Evolutionary conservation across 1,140 invertebrate genomes (phyloP), one percentile per base, ranked within the genome.

Genomic region (Drepana arcuata): DNA sequence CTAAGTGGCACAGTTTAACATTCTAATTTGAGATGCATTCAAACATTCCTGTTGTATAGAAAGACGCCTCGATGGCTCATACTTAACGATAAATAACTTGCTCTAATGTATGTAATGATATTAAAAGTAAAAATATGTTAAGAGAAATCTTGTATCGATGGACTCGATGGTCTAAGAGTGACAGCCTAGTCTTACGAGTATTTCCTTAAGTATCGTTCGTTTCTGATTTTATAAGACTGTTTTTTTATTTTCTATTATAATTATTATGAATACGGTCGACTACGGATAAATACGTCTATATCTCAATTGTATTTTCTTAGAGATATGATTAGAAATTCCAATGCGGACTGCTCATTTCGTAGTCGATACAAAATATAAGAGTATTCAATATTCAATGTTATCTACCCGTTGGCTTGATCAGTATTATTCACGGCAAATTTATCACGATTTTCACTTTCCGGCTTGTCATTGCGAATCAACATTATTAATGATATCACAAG

Each of bases 11-110:
- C n/a, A n/a, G n/a, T n/a, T n/a, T n/a, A n/a, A n/a, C n/a, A n/a
- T n/a, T n/a, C n/a, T n/a, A n/a, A n/a, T n/a, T n/a, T n/a, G n/a
- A 31, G 41, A 44, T 31, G 28, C 21, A 32, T 26, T 41, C 21
- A 55, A 57, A 65, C 62, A 65, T 65, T 65, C 62, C 62, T 55
- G 32, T 16, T 44, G 42, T 24, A 34, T 13, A 39, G 43, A 55
- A 52, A 57, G 53, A 48, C 53, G 49, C 49, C 39, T 33, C 40
- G n/a, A 38, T 13, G 41, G 48, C 39, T 51, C 28, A 37, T 49
- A 44, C 29, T n/a, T n/a, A n/a, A n/a, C n/a, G n/a, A n/a, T n/a
- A n/a, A n/a, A n/a, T n/a, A 26, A 26, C 24, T 26, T 21, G 4
- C 9, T 21, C 4, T 21, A 26, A 6, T 6, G 6, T 26, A 26